These are phyloP conservation scores for Zapornia atra DNA, from an alignment of 2,113 vertebrate genomes.

Conservation along the genomic window DNA sequence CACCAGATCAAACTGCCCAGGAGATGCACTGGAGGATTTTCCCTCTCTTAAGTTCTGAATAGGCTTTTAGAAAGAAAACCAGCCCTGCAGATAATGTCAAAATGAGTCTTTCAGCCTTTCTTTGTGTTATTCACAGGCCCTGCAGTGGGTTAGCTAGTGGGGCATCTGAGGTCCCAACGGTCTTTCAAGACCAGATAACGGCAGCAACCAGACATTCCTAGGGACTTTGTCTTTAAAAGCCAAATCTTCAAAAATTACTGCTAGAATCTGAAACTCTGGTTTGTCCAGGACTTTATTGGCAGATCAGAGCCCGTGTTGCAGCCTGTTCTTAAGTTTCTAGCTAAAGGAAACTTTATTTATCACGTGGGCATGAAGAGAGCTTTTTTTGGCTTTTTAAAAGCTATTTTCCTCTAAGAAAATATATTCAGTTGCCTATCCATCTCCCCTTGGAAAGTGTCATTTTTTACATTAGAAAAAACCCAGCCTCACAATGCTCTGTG, in stretches of 20 bases:
- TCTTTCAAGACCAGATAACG: not conserved
- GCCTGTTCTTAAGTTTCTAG: not conserved
- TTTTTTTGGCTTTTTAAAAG: not conserved
- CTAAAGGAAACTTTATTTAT: not conserved
- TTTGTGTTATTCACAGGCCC: not conserved
- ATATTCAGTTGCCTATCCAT: not conserved
- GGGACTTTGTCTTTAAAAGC: not conserved
- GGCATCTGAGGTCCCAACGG: not conserved
- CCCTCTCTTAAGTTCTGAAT: not conserved
- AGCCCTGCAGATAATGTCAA: not conserved
- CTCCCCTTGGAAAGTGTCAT: not conserved
- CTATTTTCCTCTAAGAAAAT: not conserved
- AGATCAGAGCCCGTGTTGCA: not conserved
- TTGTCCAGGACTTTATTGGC: not conserved
- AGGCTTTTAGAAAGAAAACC: not conserved
- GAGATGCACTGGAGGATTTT: not conserved
- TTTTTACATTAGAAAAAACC: not conserved
- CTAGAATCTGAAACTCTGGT: not conserved
- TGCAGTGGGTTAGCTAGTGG: not conserved
- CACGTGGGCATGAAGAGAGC: not conserved
- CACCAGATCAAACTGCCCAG: rapidly evolving
- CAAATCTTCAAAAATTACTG: not conserved
- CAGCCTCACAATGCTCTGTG: not conserved
- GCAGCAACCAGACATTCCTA: not conserved
- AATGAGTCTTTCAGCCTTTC: not conserved